These are phyloP conservation scores for Drosophila yakuba DNA, from an alignment of 1,140 invertebrate species.

Conservation along the genomic window DNA sequence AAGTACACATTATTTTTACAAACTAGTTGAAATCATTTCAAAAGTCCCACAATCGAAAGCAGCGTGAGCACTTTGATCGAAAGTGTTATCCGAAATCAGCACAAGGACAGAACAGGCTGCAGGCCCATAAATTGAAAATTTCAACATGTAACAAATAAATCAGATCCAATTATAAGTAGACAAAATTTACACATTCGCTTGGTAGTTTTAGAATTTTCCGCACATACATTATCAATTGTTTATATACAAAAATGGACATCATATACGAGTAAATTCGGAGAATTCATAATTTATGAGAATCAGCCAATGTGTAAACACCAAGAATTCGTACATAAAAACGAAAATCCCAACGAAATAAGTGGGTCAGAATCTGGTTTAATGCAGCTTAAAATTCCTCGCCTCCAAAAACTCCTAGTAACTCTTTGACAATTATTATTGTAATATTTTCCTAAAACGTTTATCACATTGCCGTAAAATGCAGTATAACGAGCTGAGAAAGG, in stretches of 20 bases:
- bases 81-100: slow-evolving; percentile 8
- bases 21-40: no score
- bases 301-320: slow-evolving; percentile 31
- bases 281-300: slow-evolving; percentile 62
- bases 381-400: slow-evolving; percentile 7
- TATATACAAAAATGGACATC: slow-evolving; percentile 9
- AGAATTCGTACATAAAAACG: slow-evolving; percentile 62
- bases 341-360: slow-evolving; percentile 38
- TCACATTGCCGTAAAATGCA: slow-evolving; percentile 37
- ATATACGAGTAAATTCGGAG: slow-evolving; percentile 14
- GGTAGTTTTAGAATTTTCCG: neutral
- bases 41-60: neutral
- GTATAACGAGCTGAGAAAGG: slow-evolving; percentile 8
- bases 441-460: slow-evolving; percentile 57
- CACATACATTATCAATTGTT: slow-evolving; percentile 6
- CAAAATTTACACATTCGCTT: slow-evolving; percentile 10
- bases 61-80: neutral
- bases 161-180: slow-evolving; percentile 2
- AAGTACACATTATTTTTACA: no score
- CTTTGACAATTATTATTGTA: slow-evolving; percentile 43
- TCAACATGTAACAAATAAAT: slow-evolving; percentile 35
- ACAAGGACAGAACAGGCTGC: neutral
- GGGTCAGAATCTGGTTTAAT: slow-evolving; percentile 11
- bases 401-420: slow-evolving; percentile 22
- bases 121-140: neutral